phyloP scores from a whole-genome alignment of 2,113 vertebrate species.

The Acanthochromis polyacanthus region DNA sequence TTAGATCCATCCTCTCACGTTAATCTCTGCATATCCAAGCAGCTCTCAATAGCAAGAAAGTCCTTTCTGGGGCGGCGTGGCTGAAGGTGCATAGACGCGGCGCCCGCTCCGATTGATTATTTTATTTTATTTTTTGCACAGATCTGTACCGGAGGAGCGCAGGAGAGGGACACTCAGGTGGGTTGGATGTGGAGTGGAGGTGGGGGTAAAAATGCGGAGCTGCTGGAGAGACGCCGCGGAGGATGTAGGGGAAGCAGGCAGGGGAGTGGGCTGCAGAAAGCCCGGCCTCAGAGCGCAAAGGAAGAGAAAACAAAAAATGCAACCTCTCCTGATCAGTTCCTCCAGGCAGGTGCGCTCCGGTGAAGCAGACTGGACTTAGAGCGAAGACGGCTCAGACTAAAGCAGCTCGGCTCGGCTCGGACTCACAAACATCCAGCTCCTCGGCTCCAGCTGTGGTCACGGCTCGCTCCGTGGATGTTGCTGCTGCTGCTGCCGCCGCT shows the following conservation, averaged over 20 bases:
- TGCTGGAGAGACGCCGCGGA: slow-evolving; percentile 38
- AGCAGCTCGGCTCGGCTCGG: slow-evolving; percentile 69
- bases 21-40: slow-evolving; percentile 91
- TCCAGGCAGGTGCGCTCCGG: slow-evolving; percentile 54
- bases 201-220: slow-evolving; percentile 21
- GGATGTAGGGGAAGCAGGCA: slow-evolving; percentile 28
- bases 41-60: slow-evolving; percentile 79
- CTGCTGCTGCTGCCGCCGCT: slow-evolving; percentile 41
- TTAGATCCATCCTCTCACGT: slow-evolving; percentile 93
- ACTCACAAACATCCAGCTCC: slow-evolving; percentile 65
- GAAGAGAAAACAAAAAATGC: background rate
- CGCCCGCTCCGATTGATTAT: slow-evolving; percentile 51
- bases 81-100: slow-evolving; percentile 65
- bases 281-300: slow-evolving; percentile 48
- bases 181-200: slow-evolving; percentile 20
- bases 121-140: slow-evolving; percentile 31
- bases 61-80: slow-evolving; percentile 74
- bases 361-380: slow-evolving; percentile 46
- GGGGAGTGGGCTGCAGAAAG: slow-evolving; percentile 63
- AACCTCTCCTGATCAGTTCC: slow-evolving; percentile 25
- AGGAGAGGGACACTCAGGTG: slow-evolving; percentile 13
- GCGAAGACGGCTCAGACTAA: slow-evolving; percentile 70
- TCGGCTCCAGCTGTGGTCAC: slow-evolving; percentile 85
- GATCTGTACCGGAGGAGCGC: slow-evolving; percentile 49
- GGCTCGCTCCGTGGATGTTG: slow-evolving; percentile 64